These are phyloP conservation scores for Amblyopsis hoosieri DNA, from an alignment of 2,797 vertebrate species.

Conservation along the genomic window DNA sequence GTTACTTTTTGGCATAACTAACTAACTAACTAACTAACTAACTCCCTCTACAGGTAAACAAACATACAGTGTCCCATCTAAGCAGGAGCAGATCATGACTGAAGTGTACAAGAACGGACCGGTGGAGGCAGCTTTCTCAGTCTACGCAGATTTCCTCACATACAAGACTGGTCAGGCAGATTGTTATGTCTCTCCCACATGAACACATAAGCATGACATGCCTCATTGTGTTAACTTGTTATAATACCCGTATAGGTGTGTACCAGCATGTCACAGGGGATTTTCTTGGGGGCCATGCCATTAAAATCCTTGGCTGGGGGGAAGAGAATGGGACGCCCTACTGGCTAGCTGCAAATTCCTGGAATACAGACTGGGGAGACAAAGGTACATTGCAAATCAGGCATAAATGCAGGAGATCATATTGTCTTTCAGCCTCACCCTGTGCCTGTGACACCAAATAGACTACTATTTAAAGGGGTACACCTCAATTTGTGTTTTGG, in stretches of 20 bases:
- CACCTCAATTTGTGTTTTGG: no score
- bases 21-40: neutral
- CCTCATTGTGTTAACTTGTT: neutral
- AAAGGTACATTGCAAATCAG: slow-evolving; percentile 71
- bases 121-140: slow-evolving; percentile 87
- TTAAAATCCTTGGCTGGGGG: slow-evolving; percentile 93
- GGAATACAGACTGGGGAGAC: slow-evolving; percentile 95
- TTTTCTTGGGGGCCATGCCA: slow-evolving; percentile 86
- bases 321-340: slow-evolving; percentile 84
- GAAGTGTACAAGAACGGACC: slow-evolving; percentile 92
- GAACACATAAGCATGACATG: neutral
- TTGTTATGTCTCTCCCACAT: neutral
- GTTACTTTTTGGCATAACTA: no score
- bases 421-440: no score
- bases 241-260: slow-evolving; percentile 76
- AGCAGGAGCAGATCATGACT: slow-evolving; percentile 86
- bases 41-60: slow-evolving; percentile 68
- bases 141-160: slow-evolving; percentile 87
- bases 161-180: slow-evolving; percentile 85
- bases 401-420: no score
- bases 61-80: slow-evolving; percentile 78
- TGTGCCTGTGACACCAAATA: no score
- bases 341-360: slow-evolving; percentile 94
- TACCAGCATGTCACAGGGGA: slow-evolving; percentile 87
- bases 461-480: no score